A percentile compares a stretch with the other conserved stretches of the same genome.
phyloP scores from a whole-genome alignment of 2,113 vertebrate genomes.

The Sylvicapra grimmia region DNA sequence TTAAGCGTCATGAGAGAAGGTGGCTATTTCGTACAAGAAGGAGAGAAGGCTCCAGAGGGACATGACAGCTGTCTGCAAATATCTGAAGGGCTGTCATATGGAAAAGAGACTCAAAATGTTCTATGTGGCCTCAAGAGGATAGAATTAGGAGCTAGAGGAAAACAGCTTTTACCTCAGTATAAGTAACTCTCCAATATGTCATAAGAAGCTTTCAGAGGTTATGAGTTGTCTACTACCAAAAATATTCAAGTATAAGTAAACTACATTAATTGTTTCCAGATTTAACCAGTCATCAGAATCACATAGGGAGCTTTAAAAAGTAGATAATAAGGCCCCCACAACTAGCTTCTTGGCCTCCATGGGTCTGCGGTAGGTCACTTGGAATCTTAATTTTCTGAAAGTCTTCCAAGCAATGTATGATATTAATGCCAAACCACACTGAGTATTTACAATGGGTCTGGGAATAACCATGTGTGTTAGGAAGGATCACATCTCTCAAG shows the following conservation, averaged over 20 bases:
- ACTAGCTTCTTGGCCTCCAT: neutral
- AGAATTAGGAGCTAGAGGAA: neutral
- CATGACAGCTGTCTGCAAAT: conserved; percentile 25
- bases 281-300: neutral
- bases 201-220: neutral
- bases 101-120: conserved; percentile 26
- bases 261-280: neutral
- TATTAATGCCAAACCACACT: neutral
- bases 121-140: neutral
- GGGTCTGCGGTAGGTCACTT: neutral
- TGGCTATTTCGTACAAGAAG: conserved; percentile 11
- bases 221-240: neutral
- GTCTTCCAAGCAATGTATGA: neutral
- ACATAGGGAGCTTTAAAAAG: neutral
- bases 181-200: neutral
- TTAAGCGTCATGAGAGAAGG: conserved; percentile 17
- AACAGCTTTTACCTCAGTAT: neutral
- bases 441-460: neutral
- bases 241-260: neutral
- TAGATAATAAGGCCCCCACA: neutral
- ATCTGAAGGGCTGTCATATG: conserved; percentile 42
- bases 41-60: neutral
- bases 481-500: neutral
- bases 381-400: neutral
- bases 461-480: neutral